phyloP scores from a whole-genome alignment of 2,113 vertebrate species.

The Podiceps cristatus region DNA sequence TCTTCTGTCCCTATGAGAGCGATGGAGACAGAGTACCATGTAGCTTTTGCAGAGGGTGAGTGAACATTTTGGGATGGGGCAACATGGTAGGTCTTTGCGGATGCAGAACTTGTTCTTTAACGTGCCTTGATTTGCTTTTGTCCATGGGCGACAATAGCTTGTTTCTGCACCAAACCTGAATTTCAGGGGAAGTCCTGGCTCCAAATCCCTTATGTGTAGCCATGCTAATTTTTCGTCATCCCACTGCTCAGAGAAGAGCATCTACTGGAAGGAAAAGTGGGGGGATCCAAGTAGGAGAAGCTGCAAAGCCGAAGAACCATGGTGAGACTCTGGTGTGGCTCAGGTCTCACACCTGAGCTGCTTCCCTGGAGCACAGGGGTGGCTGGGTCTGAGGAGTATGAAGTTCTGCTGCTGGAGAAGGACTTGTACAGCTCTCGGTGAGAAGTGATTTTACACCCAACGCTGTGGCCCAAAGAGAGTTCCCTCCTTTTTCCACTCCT shows the following conservation, averaged over 20 bases:
- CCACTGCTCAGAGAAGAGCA: background rate
- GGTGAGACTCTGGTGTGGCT: fast-evolving
- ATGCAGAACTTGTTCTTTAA: background rate
- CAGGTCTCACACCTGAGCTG: background rate
- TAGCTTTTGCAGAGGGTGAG: background rate
- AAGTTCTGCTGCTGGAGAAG: background rate
- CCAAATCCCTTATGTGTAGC: background rate
- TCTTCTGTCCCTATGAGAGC: background rate
- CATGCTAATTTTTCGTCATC: fast-evolving
- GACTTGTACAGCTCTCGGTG: background rate
- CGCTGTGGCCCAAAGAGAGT: fast-evolving
- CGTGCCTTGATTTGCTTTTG: fast-evolving
- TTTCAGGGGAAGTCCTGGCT: background rate
- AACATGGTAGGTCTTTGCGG: fast-evolving
- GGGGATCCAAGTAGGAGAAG: fast-evolving
- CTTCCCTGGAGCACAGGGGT: background rate
- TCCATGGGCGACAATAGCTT: fast-evolving
- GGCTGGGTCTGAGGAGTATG: background rate
- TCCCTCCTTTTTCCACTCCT: background rate
- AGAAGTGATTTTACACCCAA: background rate
- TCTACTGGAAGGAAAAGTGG: background rate
- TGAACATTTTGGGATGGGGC: fast-evolving
- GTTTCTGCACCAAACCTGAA: background rate
- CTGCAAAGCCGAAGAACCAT: background rate
- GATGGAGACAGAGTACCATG: background rate